phyloP scores from a whole-genome alignment of 1,140 invertebrate genomes.

The Goniozus legneri region DNA sequence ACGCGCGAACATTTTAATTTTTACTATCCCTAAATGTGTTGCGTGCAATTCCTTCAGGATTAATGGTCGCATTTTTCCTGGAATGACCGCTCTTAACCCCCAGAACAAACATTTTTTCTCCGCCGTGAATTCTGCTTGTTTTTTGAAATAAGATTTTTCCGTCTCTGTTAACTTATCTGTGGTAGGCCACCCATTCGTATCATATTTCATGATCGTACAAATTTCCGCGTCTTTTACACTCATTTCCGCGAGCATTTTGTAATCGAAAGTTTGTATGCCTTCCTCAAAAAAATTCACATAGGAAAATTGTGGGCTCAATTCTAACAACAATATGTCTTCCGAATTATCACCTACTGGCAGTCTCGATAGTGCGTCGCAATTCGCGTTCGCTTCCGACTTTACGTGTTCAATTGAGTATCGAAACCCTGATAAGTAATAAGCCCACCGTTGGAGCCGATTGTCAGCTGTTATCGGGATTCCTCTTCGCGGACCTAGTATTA shows the following conservation, averaged over 20 bases:
- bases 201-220: background rate
- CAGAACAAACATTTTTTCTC: slow-evolving; percentile 12
- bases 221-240: background rate
- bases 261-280: background rate
- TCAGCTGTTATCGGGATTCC: slow-evolving; percentile 6
- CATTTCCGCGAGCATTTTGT: background rate
- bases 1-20: slow-evolving; percentile 45
- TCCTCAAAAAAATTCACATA: background rate
- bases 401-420: slow-evolving; percentile 4
- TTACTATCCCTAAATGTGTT: slow-evolving; percentile 43
- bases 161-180: background rate
- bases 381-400: slow-evolving; percentile 4
- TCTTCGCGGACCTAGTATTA: slow-evolving; percentile 38
- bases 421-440: slow-evolving; percentile 8
- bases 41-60: slow-evolving; percentile 31
- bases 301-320: background rate
- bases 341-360: background rate
- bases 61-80: background rate
- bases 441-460: slow-evolving; percentile 9
- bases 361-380: slow-evolving; percentile 7
- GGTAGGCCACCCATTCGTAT: background rate
- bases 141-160: slow-evolving; percentile 1
- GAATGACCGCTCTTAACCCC: slow-evolving; percentile 16
- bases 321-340: background rate
- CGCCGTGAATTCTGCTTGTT: slow-evolving; percentile 2